Base-by-base conservation (phyloP, 2,797 vertebrate genomes). In the Pogoniulus pusillus region DNA sequence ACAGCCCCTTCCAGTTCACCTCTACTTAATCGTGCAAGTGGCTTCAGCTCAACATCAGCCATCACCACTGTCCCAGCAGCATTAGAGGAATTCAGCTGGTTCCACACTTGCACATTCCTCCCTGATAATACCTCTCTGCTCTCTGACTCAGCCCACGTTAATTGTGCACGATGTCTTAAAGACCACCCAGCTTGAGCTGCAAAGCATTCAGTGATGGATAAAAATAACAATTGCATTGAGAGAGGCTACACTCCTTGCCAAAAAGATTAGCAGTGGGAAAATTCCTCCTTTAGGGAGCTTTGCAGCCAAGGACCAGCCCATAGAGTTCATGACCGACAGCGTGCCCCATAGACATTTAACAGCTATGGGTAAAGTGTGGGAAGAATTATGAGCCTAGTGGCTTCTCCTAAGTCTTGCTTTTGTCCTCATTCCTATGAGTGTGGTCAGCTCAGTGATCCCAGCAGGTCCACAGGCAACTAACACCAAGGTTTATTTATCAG, bases 151-250 rank as follows among this genome's bases (percentile, higher is more conserved):
- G 57, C 70, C 90, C 85, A 51, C 2, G 2, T 79, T 81, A 87
- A 91, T 54, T 15, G 15, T 10, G 82, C 54, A 45, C 1, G 3
- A 34, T 4, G 2, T 32, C 87, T 39, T 68, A 77, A n/a, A 74
- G 96, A 95, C 96, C 96, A 97, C 97, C 96, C 95, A 96, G 91
- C 68, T 60, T 0, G 91, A 83, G 23, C 84, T 76, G 84, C 37
- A 43, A 75, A 85, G 66, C 51, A 3, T 82, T 80, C 91, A 41
- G 55, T 0, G 2, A 86, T 27, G 55, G 65, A 94, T 93, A 90
- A 90, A 94, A 96, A 95, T 69, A 96, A 90, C 87, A 91, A 71
- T 64, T 60, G 80, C 60, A 26, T 45, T 7, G 35, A 68, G 58
- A 0, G 3, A 91, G 86, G 72, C 86, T 17, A 12, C 7, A 16